Conservation (phyloP, 2,113 vertebrate genomes). For the Nipponia nippon region DNA sequence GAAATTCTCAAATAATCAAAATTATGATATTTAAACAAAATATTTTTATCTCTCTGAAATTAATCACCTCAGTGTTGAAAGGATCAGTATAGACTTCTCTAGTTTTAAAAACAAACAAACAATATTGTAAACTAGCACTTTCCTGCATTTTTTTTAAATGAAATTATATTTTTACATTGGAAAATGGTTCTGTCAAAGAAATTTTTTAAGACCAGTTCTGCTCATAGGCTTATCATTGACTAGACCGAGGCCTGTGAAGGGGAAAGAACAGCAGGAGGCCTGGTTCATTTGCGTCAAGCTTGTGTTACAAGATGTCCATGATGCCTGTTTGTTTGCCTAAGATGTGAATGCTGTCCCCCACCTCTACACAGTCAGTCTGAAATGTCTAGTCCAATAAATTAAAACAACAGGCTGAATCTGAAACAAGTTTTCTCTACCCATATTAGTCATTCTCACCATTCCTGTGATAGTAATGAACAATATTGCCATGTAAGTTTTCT, state of each 20-base stretch:
- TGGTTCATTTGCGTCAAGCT: neutral
- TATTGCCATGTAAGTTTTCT: conserved; percentile 9
- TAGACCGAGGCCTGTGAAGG: neutral
- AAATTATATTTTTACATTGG: neutral
- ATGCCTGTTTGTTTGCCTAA: neutral
- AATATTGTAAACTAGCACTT: neutral
- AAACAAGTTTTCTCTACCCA: neutral
- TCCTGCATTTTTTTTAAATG: neutral
- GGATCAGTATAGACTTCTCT: neutral
- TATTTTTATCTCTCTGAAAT: neutral
- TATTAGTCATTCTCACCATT: neutral
- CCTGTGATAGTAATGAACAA: neutral
- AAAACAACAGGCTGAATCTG: neutral
- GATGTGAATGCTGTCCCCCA: neutral
- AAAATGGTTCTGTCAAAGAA: neutral
- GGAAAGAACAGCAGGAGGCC: neutral
- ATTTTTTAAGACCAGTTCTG: neutral
- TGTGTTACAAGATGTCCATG: neutral
- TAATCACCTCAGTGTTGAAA: neutral
- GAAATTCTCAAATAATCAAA: neutral
- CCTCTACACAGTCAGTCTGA: neutral
- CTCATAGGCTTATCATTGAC: neutral
- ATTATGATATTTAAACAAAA: neutral
- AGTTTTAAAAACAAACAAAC: neutral
- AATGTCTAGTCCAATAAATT: conserved; percentile 3